Conservation (phyloP, 2,888 invertebrate genomes). For the Perdita meconis region DNA sequence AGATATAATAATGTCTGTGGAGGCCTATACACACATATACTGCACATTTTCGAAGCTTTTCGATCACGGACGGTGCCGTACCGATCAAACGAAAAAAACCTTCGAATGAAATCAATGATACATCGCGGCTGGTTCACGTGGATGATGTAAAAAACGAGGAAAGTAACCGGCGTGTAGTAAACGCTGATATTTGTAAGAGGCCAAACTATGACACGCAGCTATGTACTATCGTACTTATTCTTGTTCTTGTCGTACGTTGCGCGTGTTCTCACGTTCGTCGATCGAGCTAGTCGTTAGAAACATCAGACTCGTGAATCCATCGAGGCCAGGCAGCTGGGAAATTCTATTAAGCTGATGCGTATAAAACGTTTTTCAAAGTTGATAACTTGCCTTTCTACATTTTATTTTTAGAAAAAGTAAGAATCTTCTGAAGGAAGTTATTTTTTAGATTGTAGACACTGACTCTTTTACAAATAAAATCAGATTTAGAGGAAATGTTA, state of each 20-base stretch:
- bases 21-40: constrained; percentile 8
- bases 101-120: constrained; percentile 65
- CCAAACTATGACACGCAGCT: constrained; percentile 72
- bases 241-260: constrained; percentile 26
- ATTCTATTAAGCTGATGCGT: too few species aligned
- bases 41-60: constrained; percentile 40
- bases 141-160: constrained; percentile 63
- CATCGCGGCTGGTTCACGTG: constrained; percentile 53
- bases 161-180: constrained; percentile 63
- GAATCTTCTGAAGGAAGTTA: too few species aligned
- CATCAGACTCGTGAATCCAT: background rate
- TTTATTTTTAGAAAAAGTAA: too few species aligned
- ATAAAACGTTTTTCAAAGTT: too few species aligned
- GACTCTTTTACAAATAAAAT: too few species aligned
- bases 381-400: too few species aligned
- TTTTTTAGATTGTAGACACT: too few species aligned
- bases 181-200: constrained; percentile 63
- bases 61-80: constrained; percentile 52
- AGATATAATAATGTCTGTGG: too few species aligned
- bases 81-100: constrained; percentile 48
- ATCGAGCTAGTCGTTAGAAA: constrained; percentile 48
- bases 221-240: constrained; percentile 52
- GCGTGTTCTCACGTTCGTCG: constrained; percentile 45
- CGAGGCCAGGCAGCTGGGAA: too few species aligned
- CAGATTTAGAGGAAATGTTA: too few species aligned